phyloP scores from a whole-genome alignment of 2,888 invertebrate genomes.

The Hetaerina titia region DNA sequence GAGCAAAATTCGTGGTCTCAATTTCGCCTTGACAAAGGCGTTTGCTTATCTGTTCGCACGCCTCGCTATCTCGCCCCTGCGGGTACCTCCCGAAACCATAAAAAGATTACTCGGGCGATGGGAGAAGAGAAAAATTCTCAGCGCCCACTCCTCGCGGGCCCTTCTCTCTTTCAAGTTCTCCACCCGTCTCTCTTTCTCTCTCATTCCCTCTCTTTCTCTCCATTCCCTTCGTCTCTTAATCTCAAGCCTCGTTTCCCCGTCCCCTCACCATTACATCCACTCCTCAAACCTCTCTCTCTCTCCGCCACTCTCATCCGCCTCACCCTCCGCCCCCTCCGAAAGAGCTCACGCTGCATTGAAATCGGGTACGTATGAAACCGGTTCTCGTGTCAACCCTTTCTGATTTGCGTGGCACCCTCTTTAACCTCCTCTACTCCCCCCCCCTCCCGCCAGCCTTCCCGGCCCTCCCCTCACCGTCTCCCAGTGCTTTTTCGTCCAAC shows the following conservation, averaged over 20 bases:
- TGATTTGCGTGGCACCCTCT: conserved; percentile 62
- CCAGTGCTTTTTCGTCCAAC: neutral
- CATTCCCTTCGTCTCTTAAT: neutral
- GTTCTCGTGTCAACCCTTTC: conserved; percentile 43
- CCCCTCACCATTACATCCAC: neutral
- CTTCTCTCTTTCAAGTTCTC: neutral
- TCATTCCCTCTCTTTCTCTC: neutral
- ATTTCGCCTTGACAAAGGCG: neutral
- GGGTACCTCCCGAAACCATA: neutral
- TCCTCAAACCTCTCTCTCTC: neutral
- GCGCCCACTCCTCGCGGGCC: neutral
- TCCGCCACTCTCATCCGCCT: neutral
- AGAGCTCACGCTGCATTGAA: conserved; percentile 60
- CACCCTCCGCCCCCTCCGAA: neutral
- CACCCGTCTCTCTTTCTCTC: neutral
- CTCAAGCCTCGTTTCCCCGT: neutral
- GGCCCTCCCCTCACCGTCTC: neutral
- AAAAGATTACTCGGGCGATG: neutral
- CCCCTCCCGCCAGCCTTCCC: neutral
- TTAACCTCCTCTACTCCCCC: conserved; percentile 36
- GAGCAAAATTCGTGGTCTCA: no score
- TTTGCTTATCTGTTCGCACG: neutral
- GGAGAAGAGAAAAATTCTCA: neutral
- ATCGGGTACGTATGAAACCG: conserved; percentile 50
- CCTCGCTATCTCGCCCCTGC: neutral